Evolutionary conservation across 64 coral and sea anemone species (phyloP).

Genomic region (Dendrophyllia cribrosa): DNA sequence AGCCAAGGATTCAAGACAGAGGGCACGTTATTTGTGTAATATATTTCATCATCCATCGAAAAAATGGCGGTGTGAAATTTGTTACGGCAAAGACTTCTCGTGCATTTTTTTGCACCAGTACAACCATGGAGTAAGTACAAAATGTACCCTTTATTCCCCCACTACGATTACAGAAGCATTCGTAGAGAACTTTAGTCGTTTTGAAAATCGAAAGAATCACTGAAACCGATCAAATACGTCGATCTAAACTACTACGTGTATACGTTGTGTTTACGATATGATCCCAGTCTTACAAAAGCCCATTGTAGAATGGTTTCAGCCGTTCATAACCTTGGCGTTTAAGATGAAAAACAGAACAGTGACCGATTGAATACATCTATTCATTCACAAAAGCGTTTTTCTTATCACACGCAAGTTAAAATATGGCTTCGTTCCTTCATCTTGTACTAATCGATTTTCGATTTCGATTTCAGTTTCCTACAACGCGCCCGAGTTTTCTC

Average conservation of each 20-base stretch:
- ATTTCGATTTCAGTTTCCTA: conserved; percentile 77
- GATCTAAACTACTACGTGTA: background rate
- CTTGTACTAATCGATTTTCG: background rate
- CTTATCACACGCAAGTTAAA: background rate
- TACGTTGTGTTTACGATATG: background rate
- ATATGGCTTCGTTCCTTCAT: background rate
- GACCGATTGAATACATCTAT: background rate
- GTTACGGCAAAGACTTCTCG: conserved; percentile 44
- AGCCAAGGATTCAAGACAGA: conserved; percentile 84
- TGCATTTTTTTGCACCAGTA: conserved; percentile 71
- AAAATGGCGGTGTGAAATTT: conserved; percentile 88
- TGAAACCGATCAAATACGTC: background rate
- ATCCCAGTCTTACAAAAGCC: no score
- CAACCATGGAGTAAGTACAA: conserved; percentile 96
- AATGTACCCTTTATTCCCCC: background rate
- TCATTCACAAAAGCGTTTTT: background rate
- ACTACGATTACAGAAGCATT: background rate
- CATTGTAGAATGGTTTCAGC: background rate
- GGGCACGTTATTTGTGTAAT: conserved; percentile 45
- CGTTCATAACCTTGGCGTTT: no score
- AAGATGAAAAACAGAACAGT: background rate
- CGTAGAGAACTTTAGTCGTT: background rate
- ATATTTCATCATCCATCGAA: conserved; percentile 93
- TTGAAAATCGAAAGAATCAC: background rate
- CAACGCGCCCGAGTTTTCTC: conserved; percentile 36